Percentiles rank a stretch among this genome's conserved stretches.
phyloP scores from a whole-genome alignment of 2,113 vertebrate genomes.

The Cephalopholis sonnerati region DNA sequence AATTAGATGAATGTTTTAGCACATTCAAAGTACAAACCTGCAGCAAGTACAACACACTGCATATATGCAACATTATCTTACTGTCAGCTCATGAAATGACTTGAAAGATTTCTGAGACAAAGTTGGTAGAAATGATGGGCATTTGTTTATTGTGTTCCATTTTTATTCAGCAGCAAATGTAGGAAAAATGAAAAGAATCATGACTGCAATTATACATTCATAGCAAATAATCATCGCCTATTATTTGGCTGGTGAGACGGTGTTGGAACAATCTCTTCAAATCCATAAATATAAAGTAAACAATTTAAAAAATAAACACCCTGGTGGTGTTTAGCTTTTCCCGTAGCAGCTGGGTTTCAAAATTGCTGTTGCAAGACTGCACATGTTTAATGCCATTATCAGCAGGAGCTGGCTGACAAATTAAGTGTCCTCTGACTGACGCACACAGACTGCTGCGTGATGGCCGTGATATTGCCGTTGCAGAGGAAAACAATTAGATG shows the following conservation, averaged over 20 bases:
- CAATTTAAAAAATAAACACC: neutral
- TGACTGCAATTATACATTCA: neutral
- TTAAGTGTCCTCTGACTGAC: constrained; percentile 33
- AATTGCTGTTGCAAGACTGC: constrained; percentile 17
- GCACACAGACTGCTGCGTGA: constrained; percentile 22
- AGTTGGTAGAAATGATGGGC: neutral
- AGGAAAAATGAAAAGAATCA: neutral
- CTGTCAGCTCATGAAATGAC: neutral
- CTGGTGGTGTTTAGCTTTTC: neutral
- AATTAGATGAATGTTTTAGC: constrained; percentile 8
- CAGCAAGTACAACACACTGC: neutral
- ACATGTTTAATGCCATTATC: constrained; percentile 37
- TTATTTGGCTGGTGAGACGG: neutral
- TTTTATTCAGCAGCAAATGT: neutral
- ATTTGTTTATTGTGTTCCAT: neutral
- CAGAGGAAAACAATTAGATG: constrained; percentile 27
- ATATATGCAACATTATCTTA: neutral
- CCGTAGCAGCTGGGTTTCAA: constrained; percentile 21
- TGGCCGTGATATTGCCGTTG: constrained; percentile 2
- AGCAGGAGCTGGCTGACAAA: constrained; percentile 46
- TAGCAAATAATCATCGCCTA: neutral
- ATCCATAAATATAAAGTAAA: neutral
- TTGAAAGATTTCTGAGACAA: neutral
- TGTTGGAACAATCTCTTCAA: neutral
- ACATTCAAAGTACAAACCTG: constrained; percentile 7